Percentiles rank a stretch among this genome's conserved stretches.
Evolutionary conservation across 23 tunicate species (phyloP).

Genomic region (Styela clava): DNA sequence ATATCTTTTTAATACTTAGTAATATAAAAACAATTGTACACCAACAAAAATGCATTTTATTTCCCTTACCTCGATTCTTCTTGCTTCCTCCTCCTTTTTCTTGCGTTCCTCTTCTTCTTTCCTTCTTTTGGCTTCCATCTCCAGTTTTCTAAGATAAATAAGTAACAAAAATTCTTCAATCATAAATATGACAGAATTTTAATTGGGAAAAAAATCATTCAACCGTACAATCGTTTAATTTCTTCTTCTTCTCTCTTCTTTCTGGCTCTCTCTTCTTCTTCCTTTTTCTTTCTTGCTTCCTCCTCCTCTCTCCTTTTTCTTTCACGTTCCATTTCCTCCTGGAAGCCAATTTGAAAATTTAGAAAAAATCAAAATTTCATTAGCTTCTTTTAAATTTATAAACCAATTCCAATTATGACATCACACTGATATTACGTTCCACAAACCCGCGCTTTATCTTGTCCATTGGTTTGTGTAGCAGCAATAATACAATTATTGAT

Average conservation of each 20-base stretch:
- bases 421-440: too few relatives aligned
- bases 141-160: slow-evolving; percentile 58
- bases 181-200: too few relatives aligned
- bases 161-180: background rate
- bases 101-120: slow-evolving; percentile 74
- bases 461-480: too few relatives aligned
- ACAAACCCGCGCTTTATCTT: too few relatives aligned
- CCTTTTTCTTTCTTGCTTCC: slow-evolving; percentile 55
- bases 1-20: too few relatives aligned
- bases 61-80: slow-evolving; percentile 76
- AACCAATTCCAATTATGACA: too few relatives aligned
- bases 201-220: background rate
- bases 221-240: slow-evolving; percentile 51
- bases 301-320: slow-evolving; percentile 82
- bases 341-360: too few relatives aligned
- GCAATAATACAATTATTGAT: too few relatives aligned
- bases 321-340: slow-evolving; percentile 87
- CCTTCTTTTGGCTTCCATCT: slow-evolving; percentile 92
- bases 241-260: slow-evolving; percentile 58
- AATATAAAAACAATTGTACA: too few relatives aligned
- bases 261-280: slow-evolving; percentile 79
- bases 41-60: too few relatives aligned
- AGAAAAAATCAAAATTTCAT: too few relatives aligned
- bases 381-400: too few relatives aligned
- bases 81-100: slow-evolving; percentile 70